These are phyloP conservation scores for Ophion costatus DNA, from an alignment of 2,888 invertebrate genomes.

Conservation along the genomic window DNA sequence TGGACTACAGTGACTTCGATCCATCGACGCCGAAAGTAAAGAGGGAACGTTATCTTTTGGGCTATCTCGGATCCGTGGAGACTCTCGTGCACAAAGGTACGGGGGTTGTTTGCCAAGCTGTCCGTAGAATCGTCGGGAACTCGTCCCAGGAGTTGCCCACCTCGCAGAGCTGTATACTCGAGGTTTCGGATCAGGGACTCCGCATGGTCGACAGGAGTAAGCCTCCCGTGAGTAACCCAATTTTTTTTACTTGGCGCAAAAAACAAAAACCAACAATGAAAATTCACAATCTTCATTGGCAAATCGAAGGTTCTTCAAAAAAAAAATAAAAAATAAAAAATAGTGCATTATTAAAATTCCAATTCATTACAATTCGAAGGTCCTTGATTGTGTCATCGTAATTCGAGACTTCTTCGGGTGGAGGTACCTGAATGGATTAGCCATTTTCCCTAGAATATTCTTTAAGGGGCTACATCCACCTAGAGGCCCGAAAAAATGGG, in stretches of 20 bases:
- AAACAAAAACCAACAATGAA: background rate
- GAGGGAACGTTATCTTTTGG: slow-evolving; percentile 94
- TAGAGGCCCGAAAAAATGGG: no score
- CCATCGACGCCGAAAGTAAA: slow-evolving; percentile 93
- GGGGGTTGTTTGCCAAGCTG: slow-evolving; percentile 96
- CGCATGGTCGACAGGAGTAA: slow-evolving; percentile 97
- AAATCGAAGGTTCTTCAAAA: no score
- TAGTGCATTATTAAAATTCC: no score
- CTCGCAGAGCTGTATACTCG: slow-evolving; percentile 93
- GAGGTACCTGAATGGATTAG: no score
- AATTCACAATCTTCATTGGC: background rate
- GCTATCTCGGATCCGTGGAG: slow-evolving; percentile 98
- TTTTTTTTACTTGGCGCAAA: slow-evolving; percentile 18
- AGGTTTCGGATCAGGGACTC: slow-evolving; percentile 97
- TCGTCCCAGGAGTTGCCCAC: slow-evolving; percentile 88
- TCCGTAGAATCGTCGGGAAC: slow-evolving; percentile 91
- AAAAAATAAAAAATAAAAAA: no score
- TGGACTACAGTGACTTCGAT: slow-evolving; percentile 98
- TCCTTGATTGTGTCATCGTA: no score
- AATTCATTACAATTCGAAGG: no score
- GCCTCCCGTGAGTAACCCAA: slow-evolving; percentile 86
- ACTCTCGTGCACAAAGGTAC: slow-evolving; percentile 99
- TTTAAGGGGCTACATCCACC: no score
- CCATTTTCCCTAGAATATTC: no score
- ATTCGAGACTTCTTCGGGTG: no score